phyloP scores from a whole-genome alignment of 1,140 invertebrate genomes.

The Orchestia grillus region DNA sequence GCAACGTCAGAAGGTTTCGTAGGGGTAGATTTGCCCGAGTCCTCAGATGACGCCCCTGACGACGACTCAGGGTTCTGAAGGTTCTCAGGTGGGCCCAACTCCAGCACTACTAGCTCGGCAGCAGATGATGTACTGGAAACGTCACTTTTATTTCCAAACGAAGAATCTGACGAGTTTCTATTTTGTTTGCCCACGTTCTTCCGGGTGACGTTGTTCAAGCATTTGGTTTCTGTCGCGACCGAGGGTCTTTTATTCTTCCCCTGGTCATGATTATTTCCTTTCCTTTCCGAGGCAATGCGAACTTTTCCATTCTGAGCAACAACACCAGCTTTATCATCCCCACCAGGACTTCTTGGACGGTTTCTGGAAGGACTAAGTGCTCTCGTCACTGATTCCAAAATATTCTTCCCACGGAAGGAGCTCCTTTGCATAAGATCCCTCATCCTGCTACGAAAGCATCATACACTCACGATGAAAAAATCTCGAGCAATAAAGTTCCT shows the following conservation, averaged over 20 bases:
- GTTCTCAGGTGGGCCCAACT: not conserved
- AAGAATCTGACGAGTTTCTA: not conserved
- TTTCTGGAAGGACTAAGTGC: conserved; percentile 43
- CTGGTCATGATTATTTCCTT: not conserved
- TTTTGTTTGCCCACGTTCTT: conserved; percentile 2
- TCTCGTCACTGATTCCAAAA: not conserved
- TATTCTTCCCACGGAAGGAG: conserved; percentile 34
- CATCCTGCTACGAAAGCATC: not conserved
- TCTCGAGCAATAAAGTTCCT: not conserved
- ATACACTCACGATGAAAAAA: not conserved
- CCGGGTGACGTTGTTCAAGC: not conserved
- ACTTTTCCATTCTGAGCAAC: not conserved
- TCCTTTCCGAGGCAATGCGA: conserved; percentile 3
- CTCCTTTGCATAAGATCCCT: conserved; percentile 17
- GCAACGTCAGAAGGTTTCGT: not conserved
- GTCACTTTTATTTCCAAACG: not conserved
- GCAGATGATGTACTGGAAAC: not conserved
- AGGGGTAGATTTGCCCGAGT: not conserved
- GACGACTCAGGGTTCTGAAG: not conserved
- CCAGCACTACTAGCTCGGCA: not conserved
- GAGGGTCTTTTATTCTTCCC: not conserved
- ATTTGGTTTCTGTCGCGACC: not conserved
- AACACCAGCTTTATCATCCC: not conserved
- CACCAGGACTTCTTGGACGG: conserved; percentile 25
- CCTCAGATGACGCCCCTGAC: not conserved